Percentiles rank a stretch among this genome's conserved stretches.
Evolutionary conservation across 1,140 invertebrate genomes (phyloP).

Genomic region (Drosophila bocqueti): DNA sequence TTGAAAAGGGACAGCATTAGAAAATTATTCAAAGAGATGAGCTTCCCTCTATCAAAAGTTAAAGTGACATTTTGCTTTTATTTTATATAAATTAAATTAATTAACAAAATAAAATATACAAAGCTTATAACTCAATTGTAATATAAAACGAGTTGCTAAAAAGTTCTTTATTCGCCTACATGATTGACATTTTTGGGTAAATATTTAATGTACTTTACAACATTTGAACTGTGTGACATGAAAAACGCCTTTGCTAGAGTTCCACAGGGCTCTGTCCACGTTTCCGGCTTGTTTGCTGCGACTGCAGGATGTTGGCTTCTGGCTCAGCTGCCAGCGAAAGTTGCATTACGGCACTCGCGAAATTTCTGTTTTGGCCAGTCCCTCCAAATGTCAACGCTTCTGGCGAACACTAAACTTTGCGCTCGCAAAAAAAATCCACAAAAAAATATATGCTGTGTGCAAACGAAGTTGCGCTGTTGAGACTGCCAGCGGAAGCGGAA

Average conservation of each 20-base stretch:
- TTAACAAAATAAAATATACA: background rate
- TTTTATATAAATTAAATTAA: constrained; percentile 3
- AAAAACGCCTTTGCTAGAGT: constrained; percentile 3
- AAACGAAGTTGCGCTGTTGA: constrained; percentile 47
- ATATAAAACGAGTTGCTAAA: background rate
- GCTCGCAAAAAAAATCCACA: background rate
- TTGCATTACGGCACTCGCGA: constrained; percentile 44
- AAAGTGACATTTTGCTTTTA: background rate
- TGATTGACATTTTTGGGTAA: background rate
- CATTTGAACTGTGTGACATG: constrained; percentile 6
- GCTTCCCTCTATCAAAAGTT: background rate
- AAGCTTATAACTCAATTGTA: background rate
- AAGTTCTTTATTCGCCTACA: no score
- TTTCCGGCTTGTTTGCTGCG: constrained; percentile 67
- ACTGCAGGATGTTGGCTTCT: constrained; percentile 31
- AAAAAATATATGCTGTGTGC: constrained; percentile 1
- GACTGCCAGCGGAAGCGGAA: constrained; percentile 72
- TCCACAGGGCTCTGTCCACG: background rate
- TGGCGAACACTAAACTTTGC: constrained; percentile 62
- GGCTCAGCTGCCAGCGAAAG: constrained; percentile 55
- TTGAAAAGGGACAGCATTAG: constrained; percentile 20
- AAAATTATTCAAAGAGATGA: background rate
- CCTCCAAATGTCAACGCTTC: constrained; percentile 47
- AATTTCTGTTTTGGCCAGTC: constrained; percentile 41
- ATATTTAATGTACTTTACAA: background rate